phyloP scores from a whole-genome alignment of 2,113 vertebrate species.

The Chaetops frenatus region DNA sequence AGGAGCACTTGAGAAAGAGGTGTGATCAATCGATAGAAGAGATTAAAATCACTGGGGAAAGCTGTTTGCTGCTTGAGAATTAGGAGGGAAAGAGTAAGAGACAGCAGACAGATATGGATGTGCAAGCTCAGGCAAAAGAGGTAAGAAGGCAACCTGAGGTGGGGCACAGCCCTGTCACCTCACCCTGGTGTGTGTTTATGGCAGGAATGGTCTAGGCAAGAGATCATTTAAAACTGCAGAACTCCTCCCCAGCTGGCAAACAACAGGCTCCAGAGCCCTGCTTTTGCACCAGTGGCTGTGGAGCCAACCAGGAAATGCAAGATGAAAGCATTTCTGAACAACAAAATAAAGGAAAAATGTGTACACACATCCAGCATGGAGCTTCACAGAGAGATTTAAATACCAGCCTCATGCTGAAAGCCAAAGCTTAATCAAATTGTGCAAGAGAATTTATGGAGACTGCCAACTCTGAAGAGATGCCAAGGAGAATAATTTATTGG shows the following conservation, averaged over 20 bases:
- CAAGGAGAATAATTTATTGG: slow-evolving; percentile 18
- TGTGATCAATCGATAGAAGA: neutral
- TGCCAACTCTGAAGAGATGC: slow-evolving; percentile 16
- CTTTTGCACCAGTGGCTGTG: neutral
- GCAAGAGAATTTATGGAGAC: slow-evolving; percentile 22
- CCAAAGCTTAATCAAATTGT: slow-evolving; percentile 31
- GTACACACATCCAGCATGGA: neutral
- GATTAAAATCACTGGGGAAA: neutral
- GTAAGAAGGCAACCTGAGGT: neutral
- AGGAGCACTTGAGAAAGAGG: neutral
- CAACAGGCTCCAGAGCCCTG: neutral
- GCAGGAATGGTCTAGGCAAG: neutral
- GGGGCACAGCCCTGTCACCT: neutral
- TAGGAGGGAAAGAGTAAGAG: neutral
- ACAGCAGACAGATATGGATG: neutral
- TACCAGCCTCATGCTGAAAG: slow-evolving; percentile 2
- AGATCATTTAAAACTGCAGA: neutral
- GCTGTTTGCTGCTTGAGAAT: neutral
- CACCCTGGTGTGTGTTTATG: neutral
- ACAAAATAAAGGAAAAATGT: slow-evolving; percentile 5
- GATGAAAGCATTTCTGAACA: slow-evolving; percentile 26
- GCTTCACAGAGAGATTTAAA: slow-evolving; percentile 2
- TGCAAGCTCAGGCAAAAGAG: neutral
- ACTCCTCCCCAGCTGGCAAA: neutral
- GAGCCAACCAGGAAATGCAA: slow-evolving; percentile 29